Percentiles rank a stretch among this genome's conserved stretches.
Conservation (phyloP, 2,888 invertebrate genomes). For the Chouioia cunea region DNA sequence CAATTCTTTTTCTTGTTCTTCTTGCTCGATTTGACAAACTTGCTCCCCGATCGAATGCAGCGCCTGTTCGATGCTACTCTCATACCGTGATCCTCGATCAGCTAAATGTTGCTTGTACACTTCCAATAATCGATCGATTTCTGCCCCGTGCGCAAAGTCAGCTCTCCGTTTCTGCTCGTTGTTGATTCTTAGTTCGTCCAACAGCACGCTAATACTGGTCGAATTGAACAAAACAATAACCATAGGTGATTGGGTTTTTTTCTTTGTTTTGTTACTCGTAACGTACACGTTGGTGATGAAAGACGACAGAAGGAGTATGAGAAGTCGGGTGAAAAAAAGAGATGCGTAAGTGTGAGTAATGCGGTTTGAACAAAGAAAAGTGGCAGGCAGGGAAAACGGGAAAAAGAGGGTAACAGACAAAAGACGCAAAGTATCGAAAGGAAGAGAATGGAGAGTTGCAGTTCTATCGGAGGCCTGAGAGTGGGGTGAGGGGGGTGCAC, state of each 20-base stretch:
- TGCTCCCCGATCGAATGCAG: not conserved
- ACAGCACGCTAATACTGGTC: conserved; percentile 55
- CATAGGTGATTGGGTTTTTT: not conserved
- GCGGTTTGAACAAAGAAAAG: too few relatives aligned
- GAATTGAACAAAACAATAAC: conserved; percentile 25
- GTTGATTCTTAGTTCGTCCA: conserved; percentile 66
- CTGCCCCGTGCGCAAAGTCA: conserved; percentile 62
- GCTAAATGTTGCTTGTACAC: conserved; percentile 53
- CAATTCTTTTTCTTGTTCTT: conserved; percentile 3
- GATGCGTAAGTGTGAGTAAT: too few relatives aligned
- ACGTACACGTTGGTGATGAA: too few relatives aligned
- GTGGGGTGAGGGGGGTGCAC: conserved; percentile 43
- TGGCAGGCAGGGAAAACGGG: too few relatives aligned
- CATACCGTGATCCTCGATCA: not conserved
- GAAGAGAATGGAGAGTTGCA: too few relatives aligned
- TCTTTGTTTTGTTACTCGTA: too few relatives aligned
- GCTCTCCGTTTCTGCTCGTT: conserved; percentile 67
- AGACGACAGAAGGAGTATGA: too few relatives aligned
- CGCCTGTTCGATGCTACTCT: not conserved
- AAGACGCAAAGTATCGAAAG: too few relatives aligned
- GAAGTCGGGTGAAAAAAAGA: too few relatives aligned
- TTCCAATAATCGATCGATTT: conserved; percentile 64
- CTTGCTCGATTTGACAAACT: not conserved
- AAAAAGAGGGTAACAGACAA: too few relatives aligned
- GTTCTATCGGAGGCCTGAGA: too few relatives aligned